phyloP scores from a whole-genome alignment of 2,113 vertebrate genomes.

The Erpornis zantholeuca region DNA sequence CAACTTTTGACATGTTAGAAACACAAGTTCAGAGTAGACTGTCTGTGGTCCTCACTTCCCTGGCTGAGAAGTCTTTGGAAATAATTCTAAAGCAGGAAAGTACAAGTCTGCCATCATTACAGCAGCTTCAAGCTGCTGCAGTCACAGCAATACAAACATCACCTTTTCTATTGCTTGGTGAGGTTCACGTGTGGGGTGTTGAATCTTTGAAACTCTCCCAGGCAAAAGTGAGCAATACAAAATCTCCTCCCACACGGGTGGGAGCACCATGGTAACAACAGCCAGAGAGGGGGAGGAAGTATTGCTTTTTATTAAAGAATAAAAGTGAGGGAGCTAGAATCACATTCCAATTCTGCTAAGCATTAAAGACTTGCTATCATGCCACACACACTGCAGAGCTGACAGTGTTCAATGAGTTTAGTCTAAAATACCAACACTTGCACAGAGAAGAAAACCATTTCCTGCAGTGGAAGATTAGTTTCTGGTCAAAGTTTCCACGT shows the following conservation, averaged over 20 bases:
- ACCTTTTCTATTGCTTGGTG: neutral
- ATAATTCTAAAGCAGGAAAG: neutral
- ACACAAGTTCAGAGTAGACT: neutral
- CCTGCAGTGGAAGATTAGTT: neutral
- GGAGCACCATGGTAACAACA: slow-evolving; percentile 37
- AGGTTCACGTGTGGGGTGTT: neutral
- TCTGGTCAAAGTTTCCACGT: neutral
- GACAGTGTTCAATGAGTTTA: neutral
- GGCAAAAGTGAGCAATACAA: slow-evolving; percentile 10
- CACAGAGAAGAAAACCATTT: neutral
- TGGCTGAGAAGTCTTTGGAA: neutral
- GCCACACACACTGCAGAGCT: neutral
- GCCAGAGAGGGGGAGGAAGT: neutral
- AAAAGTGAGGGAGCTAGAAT: neutral
- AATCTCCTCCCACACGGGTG: neutral
- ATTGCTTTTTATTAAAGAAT: neutral
- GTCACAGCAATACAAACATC: neutral
- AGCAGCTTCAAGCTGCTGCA: neutral
- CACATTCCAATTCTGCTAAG: neutral
- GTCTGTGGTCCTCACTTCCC: neutral
- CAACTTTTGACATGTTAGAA: neutral
- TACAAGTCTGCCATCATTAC: neutral
- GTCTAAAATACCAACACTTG: neutral
- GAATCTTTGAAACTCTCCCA: neutral
- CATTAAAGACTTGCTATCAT: neutral